These are phyloP conservation scores for Machimus rusticus DNA, from an alignment of 2,888 invertebrate species.

Conservation along the genomic window DNA sequence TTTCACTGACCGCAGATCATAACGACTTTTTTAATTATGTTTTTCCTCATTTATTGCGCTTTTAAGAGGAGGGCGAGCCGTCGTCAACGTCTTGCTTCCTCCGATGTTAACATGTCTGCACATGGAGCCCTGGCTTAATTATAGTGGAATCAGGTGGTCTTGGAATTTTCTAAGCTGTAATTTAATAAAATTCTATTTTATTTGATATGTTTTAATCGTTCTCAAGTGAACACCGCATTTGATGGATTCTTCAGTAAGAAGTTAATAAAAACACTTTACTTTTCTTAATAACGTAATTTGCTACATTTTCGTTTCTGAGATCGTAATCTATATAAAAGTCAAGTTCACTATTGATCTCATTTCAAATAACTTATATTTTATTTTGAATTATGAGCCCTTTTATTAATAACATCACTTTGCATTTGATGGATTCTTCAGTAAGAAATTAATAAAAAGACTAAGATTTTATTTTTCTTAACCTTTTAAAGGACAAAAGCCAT, in stretches of 20 bases:
- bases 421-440: background rate
- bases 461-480: no score
- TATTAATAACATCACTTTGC: no score
- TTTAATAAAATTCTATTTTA: background rate
- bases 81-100: background rate
- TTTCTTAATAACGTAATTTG: no score
- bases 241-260: background rate
- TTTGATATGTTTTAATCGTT: background rate
- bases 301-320: no score
- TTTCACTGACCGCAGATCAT: slow-evolving; percentile 24
- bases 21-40: slow-evolving; percentile 21
- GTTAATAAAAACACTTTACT: no score
- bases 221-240: background rate
- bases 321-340: no score
- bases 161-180: background rate
- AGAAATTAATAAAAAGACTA: background rate
- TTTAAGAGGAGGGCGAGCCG: background rate
- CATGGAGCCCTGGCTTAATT: background rate
- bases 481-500: no score
- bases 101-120: background rate
- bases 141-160: background rate
- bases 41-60: background rate
- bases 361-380: no score
- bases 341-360: no score
- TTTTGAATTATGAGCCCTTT: no score